Percentiles rank a stretch among this genome's conserved stretches.
These are phyloP conservation scores for Nemotelus nigrinus DNA, from an alignment of 2,888 invertebrate genomes.

Conservation along the genomic window DNA sequence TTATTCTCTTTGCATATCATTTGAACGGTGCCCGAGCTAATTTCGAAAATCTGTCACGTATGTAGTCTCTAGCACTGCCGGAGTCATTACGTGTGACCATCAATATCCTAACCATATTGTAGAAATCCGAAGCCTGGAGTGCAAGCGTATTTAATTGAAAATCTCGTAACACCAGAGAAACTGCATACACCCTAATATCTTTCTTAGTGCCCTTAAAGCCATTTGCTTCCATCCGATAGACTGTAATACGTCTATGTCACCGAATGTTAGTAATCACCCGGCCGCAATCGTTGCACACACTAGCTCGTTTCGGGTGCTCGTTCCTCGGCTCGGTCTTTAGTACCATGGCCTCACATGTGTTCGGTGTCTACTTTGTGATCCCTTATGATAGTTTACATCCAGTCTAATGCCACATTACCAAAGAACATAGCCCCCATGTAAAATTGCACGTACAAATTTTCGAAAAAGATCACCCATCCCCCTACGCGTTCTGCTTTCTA, in stretches of 20 bases:
- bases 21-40: not conserved
- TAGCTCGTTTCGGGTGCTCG: not conserved
- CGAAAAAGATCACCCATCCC: slow-evolving; percentile 33
- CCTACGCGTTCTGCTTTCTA: slow-evolving; percentile 2
- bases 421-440: slow-evolving; percentile 18
- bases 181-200: slow-evolving; percentile 46
- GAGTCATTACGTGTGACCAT: slow-evolving; percentile 9
- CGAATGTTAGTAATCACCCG: slow-evolving; percentile 38
- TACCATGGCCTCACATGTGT: not conserved
- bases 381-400: slow-evolving; percentile 37
- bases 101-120: slow-evolving; percentile 24
- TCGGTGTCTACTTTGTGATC: slow-evolving; percentile 12
- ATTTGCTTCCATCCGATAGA: slow-evolving; percentile 42
- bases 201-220: slow-evolving; percentile 48
- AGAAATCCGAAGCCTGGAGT: slow-evolving; percentile 26
- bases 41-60: slow-evolving; percentile 26
- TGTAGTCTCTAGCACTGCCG: not conserved
- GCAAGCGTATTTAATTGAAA: slow-evolving; percentile 43
- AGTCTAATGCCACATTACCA: slow-evolving; percentile 17
- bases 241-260: slow-evolving; percentile 40
- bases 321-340: not conserved
- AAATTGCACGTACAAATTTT: slow-evolving; percentile 36
- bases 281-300: slow-evolving; percentile 21
- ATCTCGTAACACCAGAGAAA: slow-evolving; percentile 42
- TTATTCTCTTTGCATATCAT: slow-evolving; percentile 16